Evolutionary conservation across 1,140 invertebrate species (phyloP), one percentile per base, ranked within the genome.

Genomic region (Heliconius nattereri): DNA sequence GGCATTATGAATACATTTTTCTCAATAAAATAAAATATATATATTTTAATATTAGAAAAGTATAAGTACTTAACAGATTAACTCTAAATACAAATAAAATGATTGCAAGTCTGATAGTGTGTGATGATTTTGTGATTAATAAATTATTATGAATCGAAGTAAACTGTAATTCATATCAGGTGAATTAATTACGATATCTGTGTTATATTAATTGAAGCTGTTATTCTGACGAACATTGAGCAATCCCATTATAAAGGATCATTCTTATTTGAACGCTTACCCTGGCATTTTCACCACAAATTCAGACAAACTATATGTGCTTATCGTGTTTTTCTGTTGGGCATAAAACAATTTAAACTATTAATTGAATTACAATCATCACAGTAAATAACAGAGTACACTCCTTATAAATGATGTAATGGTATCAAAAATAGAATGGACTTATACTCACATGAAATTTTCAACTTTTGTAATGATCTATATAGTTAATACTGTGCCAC

Each of bases 241-340:
- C 32, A 45, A 71, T 75, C 57, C 60, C 49, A 32, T 71, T 49
- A 37, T 13, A 49, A 49, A 19, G 72, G 78, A 81, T 82, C 90
- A 92, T 89, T 92, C 91, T 91, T 89, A 87, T 78, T 74, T 82
- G 78, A 85, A 85, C 87, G 80, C 92, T 94, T 94, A 94, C 92
- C 92, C 92, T 87, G 92, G 92, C 92, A 94, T 91, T 91, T 94
- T 82, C 77, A 81, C 81, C 79, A 76, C 57, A 52, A 75, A 78
- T 71, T 77, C 45, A 35, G 75, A 78, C 78, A 83, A 81, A 85
- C 29, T 79, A 78, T 71, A 60, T 76, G 73, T 71, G 83, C 84
- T 84, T 82, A 82, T 54, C 82, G 60, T 66, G 60, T 32, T 86
- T 74, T 85, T 89, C 90, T 90, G 91, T 85, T 79, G 84, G 60